These are phyloP conservation scores for Metacarcinus magister DNA, from an alignment of 2,888 invertebrate genomes.

Conservation along the genomic window DNA sequence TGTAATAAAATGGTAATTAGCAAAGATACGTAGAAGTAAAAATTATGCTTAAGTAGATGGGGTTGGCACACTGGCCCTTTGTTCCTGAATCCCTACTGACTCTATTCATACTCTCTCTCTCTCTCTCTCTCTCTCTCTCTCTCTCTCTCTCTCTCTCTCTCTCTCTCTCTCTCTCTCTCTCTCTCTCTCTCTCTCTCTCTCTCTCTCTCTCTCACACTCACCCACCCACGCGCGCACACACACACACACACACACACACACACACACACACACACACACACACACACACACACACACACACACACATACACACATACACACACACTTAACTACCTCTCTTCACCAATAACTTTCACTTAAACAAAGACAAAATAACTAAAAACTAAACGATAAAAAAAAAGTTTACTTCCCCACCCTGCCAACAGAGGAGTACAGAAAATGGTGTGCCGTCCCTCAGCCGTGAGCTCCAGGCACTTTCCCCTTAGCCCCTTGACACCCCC, in stretches of 20 bases:
- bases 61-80: not conserved
- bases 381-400: not conserved
- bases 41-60: slow-evolving; percentile 31
- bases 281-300: too few species aligned
- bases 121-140: slow-evolving; percentile 26
- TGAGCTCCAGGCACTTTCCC: slow-evolving; percentile 9
- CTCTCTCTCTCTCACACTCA: too few species aligned
- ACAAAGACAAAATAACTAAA: not conserved
- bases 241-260: too few species aligned
- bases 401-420: not conserved
- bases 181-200: too few species aligned
- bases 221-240: too few species aligned
- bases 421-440: slow-evolving; percentile 15
- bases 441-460: not conserved
- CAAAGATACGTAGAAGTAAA: not conserved
- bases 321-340: not conserved
- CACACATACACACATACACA: too few species aligned
- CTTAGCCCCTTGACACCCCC: not conserved
- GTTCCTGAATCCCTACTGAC: not conserved
- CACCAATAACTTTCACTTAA: not conserved
- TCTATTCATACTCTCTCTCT: not conserved
- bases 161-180: too few species aligned
- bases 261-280: too few species aligned
- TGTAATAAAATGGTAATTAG: not conserved
- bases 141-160: not conserved